Conservation (phyloP, 2,797 vertebrate species). For the Poeciliopsis infans region DNA sequence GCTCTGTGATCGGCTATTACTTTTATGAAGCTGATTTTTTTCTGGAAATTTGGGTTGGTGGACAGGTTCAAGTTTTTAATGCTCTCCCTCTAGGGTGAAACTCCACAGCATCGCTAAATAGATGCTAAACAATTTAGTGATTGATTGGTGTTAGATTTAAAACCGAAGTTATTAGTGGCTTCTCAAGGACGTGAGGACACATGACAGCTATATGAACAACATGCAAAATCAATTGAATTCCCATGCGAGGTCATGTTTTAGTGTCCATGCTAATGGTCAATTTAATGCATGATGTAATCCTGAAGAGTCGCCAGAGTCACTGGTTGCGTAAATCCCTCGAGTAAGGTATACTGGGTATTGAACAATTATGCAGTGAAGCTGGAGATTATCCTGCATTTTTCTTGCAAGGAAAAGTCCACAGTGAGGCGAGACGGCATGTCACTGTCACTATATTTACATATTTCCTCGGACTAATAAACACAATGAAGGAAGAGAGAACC, state of each 20-base stretch:
- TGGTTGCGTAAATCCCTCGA: constrained; percentile 24
- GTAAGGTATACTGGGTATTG: constrained; percentile 41
- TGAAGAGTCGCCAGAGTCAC: constrained; percentile 16
- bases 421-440: constrained; percentile 37
- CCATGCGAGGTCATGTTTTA: constrained; percentile 33
- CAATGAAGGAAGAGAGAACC: constrained; percentile 45
- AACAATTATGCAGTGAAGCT: constrained; percentile 41
- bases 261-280: constrained; percentile 24
- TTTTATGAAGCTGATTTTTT: neutral
- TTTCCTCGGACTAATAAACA: constrained; percentile 69
- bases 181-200: constrained; percentile 46
- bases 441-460: constrained; percentile 69
- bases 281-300: constrained; percentile 50
- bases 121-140: constrained; percentile 59
- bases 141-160: constrained; percentile 65
- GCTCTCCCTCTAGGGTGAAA: constrained; percentile 25
- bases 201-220: constrained; percentile 7
- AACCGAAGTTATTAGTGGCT: constrained; percentile 48
- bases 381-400: constrained; percentile 29
- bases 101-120: constrained; percentile 29
- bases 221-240: constrained; percentile 20
- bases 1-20: neutral
- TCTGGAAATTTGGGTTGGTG: constrained; percentile 10
- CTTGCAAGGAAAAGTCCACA: constrained; percentile 32
- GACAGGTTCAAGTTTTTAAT: constrained; percentile 22